phyloP scores from a whole-genome alignment of 30 jellyfish, hydroid and myxozoan genomes.

The Catostylus mosaicus region DNA sequence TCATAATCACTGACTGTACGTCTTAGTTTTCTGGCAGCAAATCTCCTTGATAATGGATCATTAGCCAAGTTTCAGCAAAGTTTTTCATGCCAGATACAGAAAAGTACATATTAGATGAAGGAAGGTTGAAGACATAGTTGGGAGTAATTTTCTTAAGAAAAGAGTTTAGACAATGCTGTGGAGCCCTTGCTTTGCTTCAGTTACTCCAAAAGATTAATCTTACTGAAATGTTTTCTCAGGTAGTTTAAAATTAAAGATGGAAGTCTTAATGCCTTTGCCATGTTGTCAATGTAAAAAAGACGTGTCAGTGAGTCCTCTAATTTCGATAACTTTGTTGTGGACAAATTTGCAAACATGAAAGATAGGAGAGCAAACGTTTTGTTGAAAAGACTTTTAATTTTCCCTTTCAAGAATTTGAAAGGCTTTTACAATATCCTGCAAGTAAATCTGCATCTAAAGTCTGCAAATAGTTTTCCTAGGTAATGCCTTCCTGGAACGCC shows the following conservation, averaged over 20 bases:
- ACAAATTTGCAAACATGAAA: slow-evolving; percentile 27
- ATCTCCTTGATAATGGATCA: too few relatives aligned
- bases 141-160: background rate
- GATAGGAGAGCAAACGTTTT: slow-evolving; percentile 45
- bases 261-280: slow-evolving; percentile 51
- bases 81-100: too few relatives aligned
- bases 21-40: too few relatives aligned
- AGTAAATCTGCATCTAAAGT: too few relatives aligned
- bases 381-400: too few relatives aligned
- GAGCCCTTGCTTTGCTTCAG: slow-evolving; percentile 32
- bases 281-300: slow-evolving; percentile 27
- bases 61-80: too few relatives aligned
- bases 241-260: slow-evolving; percentile 36
- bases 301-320: slow-evolving; percentile 24
- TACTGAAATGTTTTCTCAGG: slow-evolving; percentile 8
- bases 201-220: slow-evolving; percentile 14
- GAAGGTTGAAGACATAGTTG: slow-evolving; percentile 16
- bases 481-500: too few relatives aligned
- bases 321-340: slow-evolving; percentile 33
- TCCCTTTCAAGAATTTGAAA: too few relatives aligned
- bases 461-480: too few relatives aligned
- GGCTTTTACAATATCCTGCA: too few relatives aligned
- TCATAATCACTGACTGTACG: slow-evolving; percentile 2
- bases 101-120: slow-evolving; percentile 9
- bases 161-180: slow-evolving; percentile 33